These are phyloP conservation scores for Nephrocerus scutellatus DNA, from an alignment of 2,888 invertebrate genomes.

Conservation along the genomic window DNA sequence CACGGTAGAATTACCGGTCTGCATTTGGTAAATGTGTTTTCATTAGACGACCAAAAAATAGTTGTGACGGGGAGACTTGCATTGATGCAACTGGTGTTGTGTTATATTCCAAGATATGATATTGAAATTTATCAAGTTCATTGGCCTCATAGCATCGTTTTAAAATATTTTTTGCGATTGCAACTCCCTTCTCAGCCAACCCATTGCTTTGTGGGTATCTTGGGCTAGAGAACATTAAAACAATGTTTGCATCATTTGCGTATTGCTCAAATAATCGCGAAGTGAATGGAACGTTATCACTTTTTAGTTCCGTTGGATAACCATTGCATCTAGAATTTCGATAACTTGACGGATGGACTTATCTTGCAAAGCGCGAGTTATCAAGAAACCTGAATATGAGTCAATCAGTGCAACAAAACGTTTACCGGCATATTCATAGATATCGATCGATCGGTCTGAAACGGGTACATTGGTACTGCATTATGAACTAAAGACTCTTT, in stretches of 20 bases:
- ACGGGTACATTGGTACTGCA: conserved; percentile 6
- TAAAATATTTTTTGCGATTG: conserved; percentile 20
- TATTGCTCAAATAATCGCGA: conserved; percentile 16
- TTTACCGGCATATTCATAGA: no score
- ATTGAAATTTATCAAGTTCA: conserved; percentile 15
- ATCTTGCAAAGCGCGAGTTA: no score
- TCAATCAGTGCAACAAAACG: no score
- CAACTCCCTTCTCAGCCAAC: conserved; percentile 17
- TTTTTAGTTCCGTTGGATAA: conserved; percentile 22
- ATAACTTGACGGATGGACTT: conserved; percentile 10
- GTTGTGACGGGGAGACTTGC: conserved; percentile 12
- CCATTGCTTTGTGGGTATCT: conserved; percentile 15
- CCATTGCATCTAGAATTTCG: conserved; percentile 16
- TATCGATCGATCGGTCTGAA: no score
- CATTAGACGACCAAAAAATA: conserved; percentile 20
- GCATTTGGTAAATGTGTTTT: conserved; percentile 19
- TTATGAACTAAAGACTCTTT: conserved; percentile 4
- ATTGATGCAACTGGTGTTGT: conserved; percentile 18
- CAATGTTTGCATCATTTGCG: conserved; percentile 8
- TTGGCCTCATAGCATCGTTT: conserved; percentile 19
- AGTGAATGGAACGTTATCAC: conserved; percentile 18
- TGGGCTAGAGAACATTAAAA: conserved; percentile 17
- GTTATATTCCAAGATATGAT: conserved; percentile 23
- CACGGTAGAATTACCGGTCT: conserved; percentile 11
- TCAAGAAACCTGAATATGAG: no score